Conservation (phyloP, 1,140 invertebrate genomes). For the Zaprionus taronus region DNA sequence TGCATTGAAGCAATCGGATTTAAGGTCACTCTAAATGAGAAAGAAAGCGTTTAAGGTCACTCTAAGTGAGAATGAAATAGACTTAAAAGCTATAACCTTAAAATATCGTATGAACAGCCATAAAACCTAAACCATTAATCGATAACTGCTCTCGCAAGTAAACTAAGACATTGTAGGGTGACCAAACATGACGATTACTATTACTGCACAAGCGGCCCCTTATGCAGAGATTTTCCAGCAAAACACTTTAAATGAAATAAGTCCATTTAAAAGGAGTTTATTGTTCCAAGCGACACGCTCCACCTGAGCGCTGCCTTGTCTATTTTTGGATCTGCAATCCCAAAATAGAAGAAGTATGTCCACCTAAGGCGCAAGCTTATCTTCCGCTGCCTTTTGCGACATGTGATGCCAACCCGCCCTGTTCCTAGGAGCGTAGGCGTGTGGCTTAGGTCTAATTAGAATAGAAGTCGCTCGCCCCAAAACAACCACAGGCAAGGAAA, state of each 20-base stretch:
- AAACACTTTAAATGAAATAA: neutral
- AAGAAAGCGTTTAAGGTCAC: too few relatives aligned
- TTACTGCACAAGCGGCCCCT: neutral
- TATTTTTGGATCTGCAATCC: neutral
- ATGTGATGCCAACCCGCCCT: slow-evolving; percentile 14
- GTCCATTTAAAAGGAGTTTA: slow-evolving; percentile 1
- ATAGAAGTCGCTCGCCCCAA: slow-evolving; percentile 28
- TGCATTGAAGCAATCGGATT: too few relatives aligned
- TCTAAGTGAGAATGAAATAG: too few relatives aligned
- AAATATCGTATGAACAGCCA: too few relatives aligned
- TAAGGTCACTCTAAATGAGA: too few relatives aligned
- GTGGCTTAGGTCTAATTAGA: slow-evolving; percentile 66
- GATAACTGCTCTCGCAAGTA: too few relatives aligned
- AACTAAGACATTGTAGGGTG: too few relatives aligned
- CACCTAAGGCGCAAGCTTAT: neutral
- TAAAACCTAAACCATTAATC: too few relatives aligned
- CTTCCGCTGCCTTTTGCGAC: slow-evolving; percentile 14
- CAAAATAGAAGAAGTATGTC: neutral
- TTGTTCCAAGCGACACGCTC: neutral
- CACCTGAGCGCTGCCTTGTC: neutral
- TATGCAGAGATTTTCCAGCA: neutral
- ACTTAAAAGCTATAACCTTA: too few relatives aligned
- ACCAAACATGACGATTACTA: too few relatives aligned
- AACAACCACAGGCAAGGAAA: neutral
- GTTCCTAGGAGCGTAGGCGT: neutral